Evolutionary conservation across 1,140 invertebrate species (phyloP).

Genomic region (Camponotus vicinus): DNA sequence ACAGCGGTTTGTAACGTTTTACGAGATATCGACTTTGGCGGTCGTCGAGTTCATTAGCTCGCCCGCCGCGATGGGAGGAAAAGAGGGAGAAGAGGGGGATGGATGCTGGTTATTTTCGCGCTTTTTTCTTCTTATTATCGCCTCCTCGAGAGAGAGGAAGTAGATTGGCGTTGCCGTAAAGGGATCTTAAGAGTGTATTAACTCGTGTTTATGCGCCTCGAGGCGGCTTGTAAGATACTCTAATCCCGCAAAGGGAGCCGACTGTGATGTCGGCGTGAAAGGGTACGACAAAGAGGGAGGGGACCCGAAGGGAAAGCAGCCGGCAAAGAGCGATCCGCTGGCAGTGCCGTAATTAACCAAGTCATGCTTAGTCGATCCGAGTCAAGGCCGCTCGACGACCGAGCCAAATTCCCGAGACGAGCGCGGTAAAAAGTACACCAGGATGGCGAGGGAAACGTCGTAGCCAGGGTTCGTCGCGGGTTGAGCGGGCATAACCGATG

Average conservation of each 20-base stretch:
- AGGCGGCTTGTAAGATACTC: slow-evolving; percentile 15
- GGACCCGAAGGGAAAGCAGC: not conserved
- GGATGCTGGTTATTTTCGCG: slow-evolving; percentile 8
- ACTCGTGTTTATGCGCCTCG: slow-evolving; percentile 47
- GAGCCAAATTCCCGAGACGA: slow-evolving; percentile 56
- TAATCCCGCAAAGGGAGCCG: slow-evolving; percentile 69
- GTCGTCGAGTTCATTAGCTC: slow-evolving; percentile 51
- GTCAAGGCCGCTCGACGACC: slow-evolving; percentile 62
- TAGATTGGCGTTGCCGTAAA: slow-evolving; percentile 43
- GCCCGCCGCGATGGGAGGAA: not conserved
- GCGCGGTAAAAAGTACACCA: slow-evolving; percentile 31
- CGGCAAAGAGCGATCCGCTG: slow-evolving; percentile 52
- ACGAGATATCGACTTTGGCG: slow-evolving; percentile 48
- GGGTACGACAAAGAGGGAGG: slow-evolving; percentile 1
- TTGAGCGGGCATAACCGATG: slow-evolving; percentile 17
- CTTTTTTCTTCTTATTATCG: not conserved
- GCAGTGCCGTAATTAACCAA: slow-evolving; percentile 56
- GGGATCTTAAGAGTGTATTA: slow-evolving; percentile 40
- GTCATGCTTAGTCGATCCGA: slow-evolving; percentile 60
- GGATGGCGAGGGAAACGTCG: too few relatives aligned
- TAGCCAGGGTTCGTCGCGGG: slow-evolving; percentile 6
- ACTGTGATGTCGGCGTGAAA: slow-evolving; percentile 50
- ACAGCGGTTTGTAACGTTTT: slow-evolving; percentile 47
- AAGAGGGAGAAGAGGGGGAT: not conserved
- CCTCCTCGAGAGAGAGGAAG: not conserved